These are phyloP conservation scores for Drosophila kokeensis DNA, from an alignment of 2,888 invertebrate species.

Conservation along the genomic window DNA sequence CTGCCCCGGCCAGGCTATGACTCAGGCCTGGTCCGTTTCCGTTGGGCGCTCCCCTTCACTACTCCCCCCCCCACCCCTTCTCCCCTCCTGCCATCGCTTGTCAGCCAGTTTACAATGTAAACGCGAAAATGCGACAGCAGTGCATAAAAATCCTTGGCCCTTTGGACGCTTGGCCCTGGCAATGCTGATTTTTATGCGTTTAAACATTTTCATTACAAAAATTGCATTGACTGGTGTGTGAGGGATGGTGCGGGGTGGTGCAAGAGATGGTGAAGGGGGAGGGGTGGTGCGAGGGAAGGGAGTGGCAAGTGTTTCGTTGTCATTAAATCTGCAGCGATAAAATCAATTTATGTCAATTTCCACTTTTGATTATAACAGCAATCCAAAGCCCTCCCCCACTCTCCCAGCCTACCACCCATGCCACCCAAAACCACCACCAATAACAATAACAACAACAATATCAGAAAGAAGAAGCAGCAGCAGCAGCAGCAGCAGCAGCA, in stretches of 20 bases:
- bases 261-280: neutral
- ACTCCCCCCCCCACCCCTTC: neutral
- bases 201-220: conserved; percentile 81
- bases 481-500: conserved; percentile 3
- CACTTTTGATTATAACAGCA: conserved; percentile 70
- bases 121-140: conserved; percentile 81
- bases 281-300: neutral
- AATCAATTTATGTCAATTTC: conserved; percentile 79
- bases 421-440: conserved; percentile 24
- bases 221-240: conserved; percentile 65
- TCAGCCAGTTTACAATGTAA: conserved; percentile 82
- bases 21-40: conserved; percentile 69
- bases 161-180: conserved; percentile 26
- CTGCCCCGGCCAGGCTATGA: conserved; percentile 56
- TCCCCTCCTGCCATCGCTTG: conserved; percentile 47
- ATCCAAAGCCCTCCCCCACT: neutral
- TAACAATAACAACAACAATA: conserved; percentile 16
- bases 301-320: conserved; percentile 71
- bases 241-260: neutral
- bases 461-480: neutral
- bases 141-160: conserved; percentile 77
- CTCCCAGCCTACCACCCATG: too few species aligned
- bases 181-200: conserved; percentile 75
- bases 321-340: conserved; percentile 80
- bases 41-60: conserved; percentile 39